These are phyloP conservation scores for Laterallus jamaicensis DNA, from an alignment of 2,113 vertebrate genomes.

Conservation along the genomic window DNA sequence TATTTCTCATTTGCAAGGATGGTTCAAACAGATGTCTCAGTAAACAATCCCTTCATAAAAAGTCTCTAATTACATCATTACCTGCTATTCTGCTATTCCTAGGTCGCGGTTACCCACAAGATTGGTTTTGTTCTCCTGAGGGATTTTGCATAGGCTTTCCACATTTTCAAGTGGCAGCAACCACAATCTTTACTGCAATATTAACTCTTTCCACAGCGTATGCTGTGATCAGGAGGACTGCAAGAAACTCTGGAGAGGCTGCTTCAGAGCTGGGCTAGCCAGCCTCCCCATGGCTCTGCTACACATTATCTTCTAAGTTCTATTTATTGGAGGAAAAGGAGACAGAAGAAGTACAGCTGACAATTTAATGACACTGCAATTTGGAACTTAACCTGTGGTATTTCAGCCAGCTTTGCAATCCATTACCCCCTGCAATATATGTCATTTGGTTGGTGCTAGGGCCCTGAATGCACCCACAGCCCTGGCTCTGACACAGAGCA, in stretches of 20 bases:
- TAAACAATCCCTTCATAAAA: neutral
- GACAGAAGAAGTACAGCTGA: neutral
- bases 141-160: neutral
- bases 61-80: neutral
- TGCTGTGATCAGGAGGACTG: neutral
- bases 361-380: neutral
- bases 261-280: neutral
- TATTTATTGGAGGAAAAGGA: neutral
- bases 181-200: neutral
- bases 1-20: neutral
- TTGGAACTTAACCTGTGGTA: neutral
- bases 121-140: neutral
- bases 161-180: neutral
- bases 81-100: neutral
- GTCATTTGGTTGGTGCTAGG: neutral
- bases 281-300: neutral
- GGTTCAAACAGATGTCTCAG: neutral
- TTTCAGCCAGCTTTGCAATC: neutral
- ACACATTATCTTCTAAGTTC: neutral
- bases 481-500: fast-evolving
- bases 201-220: neutral
- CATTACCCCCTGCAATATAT: neutral
- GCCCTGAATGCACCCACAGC: neutral
- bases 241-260: neutral
- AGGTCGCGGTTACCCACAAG: neutral